Evolutionary conservation across 2,113 vertebrate species (phyloP).

Genomic region (Entelurus aequoreus): DNA sequence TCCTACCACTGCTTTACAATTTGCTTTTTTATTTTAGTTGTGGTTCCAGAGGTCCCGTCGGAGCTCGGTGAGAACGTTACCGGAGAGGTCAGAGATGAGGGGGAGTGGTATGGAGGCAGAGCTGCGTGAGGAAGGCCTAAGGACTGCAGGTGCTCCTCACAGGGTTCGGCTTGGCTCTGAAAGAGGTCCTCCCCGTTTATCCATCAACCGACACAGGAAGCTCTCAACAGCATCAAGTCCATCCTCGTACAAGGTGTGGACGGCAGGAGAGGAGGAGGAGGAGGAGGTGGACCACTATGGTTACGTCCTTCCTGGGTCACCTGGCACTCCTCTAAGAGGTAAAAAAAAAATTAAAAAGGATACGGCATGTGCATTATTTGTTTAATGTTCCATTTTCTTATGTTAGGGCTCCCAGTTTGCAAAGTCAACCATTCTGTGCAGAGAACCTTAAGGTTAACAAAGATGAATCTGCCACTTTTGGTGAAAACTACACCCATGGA

Average conservation of each 20-base stretch:
- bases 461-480: conserved; percentile 27
- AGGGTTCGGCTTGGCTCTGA: conserved; percentile 57
- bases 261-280: conserved; percentile 67
- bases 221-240: conserved; percentile 71
- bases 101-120: conserved; percentile 74
- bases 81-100: conserved; percentile 81
- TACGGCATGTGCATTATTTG: neutral
- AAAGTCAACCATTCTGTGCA: conserved; percentile 54
- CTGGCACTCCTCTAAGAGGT: conserved; percentile 70
- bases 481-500: conserved; percentile 69
- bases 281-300: conserved; percentile 78
- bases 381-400: neutral
- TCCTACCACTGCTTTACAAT: neutral
- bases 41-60: conserved; percentile 68
- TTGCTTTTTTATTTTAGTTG: conserved; percentile 39
- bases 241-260: conserved; percentile 57
- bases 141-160: conserved; percentile 60
- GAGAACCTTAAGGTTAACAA: conserved; percentile 43
- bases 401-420: conserved; percentile 43
- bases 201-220: conserved; percentile 65
- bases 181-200: conserved; percentile 74
- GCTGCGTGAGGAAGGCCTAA: conserved; percentile 64
- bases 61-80: conserved; percentile 74
- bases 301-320: conserved; percentile 81
- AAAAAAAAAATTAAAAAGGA: neutral